Percentiles rank a stretch among this genome's conserved stretches.
Evolutionary conservation across 2,797 vertebrate species (phyloP).

Genomic region (Lophotriccus pileatus): DNA sequence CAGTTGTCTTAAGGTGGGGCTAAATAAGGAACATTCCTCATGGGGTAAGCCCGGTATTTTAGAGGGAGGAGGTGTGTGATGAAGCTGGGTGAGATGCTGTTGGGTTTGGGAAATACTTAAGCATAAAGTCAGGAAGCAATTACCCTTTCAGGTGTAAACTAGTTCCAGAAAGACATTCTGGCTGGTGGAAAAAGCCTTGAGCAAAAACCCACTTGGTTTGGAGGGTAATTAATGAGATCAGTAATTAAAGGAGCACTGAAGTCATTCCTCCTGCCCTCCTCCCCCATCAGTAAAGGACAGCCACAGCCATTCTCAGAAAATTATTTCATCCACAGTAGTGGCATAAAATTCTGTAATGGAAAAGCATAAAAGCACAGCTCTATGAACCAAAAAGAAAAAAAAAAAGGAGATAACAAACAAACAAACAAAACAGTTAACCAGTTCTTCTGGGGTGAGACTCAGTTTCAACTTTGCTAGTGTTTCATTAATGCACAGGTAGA

Average conservation of each 20-base stretch:
- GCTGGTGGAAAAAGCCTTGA: conserved; percentile 25
- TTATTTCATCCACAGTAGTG: not conserved
- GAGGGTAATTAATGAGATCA: conserved; percentile 42
- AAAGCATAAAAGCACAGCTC: not conserved
- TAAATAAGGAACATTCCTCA: not conserved
- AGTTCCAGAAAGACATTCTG: conserved; percentile 38
- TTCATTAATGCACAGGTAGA: not conserved
- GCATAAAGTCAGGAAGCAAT: conserved; percentile 3
- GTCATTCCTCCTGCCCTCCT: conserved; percentile 22
- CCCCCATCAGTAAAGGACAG: conserved; percentile 4
- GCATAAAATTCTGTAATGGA: not conserved
- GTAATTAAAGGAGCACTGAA: conserved; percentile 37
- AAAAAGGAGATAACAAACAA: not conserved
- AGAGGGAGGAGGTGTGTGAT: not conserved
- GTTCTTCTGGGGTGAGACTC: not conserved
- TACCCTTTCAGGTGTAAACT: conserved; percentile 47
- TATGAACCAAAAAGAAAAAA: not conserved
- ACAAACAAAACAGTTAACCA: not conserved
- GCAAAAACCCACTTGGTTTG: conserved; percentile 5
- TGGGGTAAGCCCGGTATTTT: not conserved
- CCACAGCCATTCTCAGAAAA: not conserved
- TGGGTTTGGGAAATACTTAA: conserved; percentile 1
- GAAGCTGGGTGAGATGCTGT: not conserved
- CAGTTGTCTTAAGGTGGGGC: not conserved
- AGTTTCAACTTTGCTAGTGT: not conserved